Evolutionary conservation across 2,113 vertebrate species (phyloP).

Genomic region (Calyptommatus sinebrachiatus): DNA sequence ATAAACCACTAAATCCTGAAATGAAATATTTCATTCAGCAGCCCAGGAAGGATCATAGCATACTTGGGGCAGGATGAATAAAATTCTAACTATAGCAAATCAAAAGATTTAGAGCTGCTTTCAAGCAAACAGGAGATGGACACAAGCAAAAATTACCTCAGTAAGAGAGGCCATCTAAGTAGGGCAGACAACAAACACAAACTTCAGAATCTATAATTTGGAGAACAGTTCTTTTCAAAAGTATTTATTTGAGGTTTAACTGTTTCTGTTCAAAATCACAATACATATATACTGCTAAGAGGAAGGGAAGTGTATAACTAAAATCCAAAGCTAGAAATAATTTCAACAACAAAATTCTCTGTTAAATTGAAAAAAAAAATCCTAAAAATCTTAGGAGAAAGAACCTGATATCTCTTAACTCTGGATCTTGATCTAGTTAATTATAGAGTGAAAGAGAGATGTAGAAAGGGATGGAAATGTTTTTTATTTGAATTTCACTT

Average conservation of each 20-base stretch:
- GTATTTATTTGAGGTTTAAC: not conserved
- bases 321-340: too few relatives aligned
- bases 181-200: not conserved
- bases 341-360: too few relatives aligned
- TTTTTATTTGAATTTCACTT: too few relatives aligned
- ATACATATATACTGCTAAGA: too few relatives aligned
- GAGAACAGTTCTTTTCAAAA: not conserved
- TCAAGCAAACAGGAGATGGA: not conserved
- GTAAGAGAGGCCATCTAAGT: not conserved
- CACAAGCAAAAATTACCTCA: rapidly evolving
- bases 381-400: too few relatives aligned
- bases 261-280: not conserved
- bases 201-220: not conserved
- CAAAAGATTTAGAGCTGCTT: constrained; percentile 7
- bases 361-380: too few relatives aligned
- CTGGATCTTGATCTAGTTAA: too few relatives aligned
- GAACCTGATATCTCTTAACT: too few relatives aligned
- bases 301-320: too few relatives aligned
- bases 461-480: too few relatives aligned
- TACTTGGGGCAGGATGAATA: not conserved
- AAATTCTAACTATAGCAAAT: not conserved
- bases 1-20: constrained; percentile 18
- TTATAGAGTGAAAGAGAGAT: too few relatives aligned
- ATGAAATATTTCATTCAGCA: constrained; percentile 18
- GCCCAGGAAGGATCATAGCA: not conserved